These are phyloP conservation scores for Pipistrellus pygmaeus DNA, from an alignment of 2,797 vertebrate genomes.

Conservation along the genomic window DNA sequence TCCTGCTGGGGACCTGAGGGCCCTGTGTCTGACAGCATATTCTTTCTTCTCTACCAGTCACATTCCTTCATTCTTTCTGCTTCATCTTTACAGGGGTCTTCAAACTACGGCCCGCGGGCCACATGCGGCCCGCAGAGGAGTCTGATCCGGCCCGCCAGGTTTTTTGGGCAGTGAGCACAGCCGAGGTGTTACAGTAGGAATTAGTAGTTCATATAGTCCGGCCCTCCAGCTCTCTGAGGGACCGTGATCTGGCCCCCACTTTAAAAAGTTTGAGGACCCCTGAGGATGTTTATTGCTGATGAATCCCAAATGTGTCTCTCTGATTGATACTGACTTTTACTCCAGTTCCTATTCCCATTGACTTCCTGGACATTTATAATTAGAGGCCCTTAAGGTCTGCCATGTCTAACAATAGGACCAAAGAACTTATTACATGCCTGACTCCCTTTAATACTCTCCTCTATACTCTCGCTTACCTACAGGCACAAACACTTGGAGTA, in stretches of 20 bases:
- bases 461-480: not conserved
- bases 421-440: not conserved
- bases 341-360: not conserved
- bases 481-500: not conserved
- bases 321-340: conserved; percentile 8
- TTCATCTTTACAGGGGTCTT: too few relatives aligned
- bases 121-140: too few relatives aligned
- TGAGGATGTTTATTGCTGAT: conserved; percentile 36
- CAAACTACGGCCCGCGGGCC: too few relatives aligned
- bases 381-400: not conserved
- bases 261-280: too few relatives aligned
- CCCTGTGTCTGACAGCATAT: not conserved
- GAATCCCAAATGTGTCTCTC: conserved; percentile 11
- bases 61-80: conserved; percentile 24
- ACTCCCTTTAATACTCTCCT: not conserved
- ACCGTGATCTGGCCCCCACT: too few relatives aligned
- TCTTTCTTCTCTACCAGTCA: not conserved
- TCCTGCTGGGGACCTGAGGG: not conserved
- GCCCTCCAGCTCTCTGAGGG: too few relatives aligned
- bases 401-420: not conserved
- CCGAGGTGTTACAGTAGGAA: too few relatives aligned
- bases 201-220: too few relatives aligned
- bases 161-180: too few relatives aligned
- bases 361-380: not conserved
- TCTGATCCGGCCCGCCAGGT: too few relatives aligned